Base-by-base conservation (phyloP, 1,140 invertebrate genomes). In the Paracyclopina nana region DNA sequence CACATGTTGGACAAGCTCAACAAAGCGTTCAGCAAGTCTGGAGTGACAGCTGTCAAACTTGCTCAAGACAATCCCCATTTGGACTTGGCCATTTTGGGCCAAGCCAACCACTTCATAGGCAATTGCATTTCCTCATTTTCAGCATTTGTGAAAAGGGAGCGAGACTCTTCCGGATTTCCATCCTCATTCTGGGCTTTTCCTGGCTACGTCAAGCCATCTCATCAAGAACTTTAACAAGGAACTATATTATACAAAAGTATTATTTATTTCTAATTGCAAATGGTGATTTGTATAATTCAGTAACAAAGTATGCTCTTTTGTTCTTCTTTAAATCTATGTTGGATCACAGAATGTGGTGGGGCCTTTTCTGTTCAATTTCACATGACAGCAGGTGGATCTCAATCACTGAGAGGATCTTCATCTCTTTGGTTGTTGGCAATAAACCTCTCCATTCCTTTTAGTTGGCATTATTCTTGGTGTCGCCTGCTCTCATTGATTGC, bases 111-210 rank as follows among this genome's bases (percentile, higher is more conserved):
- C 63, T 95, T 94, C 59, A 87, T 97, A 62, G 92, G 87, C 11
- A 97, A 97, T 65, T 97, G 92, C 66, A 79, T 97, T 14, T 95
- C 88, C 0, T 94, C 91, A 0, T 97, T 82, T 61, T 79, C 79
- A 31, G 84, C 88, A 20, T 94, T 96, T 73, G 87, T 79, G 0
- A 88, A 86, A 60, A 66, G 91, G 51, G 83, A 91, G 66, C 68
- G 90, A 55, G 83, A 91, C 64, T 70, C 73, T 0, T 75, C 73
- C 54, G 79, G 80, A 3, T 76, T 84, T 58, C 76, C 83, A 2
- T 80, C 80, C 22, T 77, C 77, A 53, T 95, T 94, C 66, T 95
- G 85, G 85, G 82, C 74, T 27, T 86, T 79, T 62, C 81, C 82
- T 22, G 67, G 69, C 27, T 71, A 74, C 14, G 5, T 20, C 34